Evolutionary conservation across 1,140 invertebrate genomes (phyloP), one percentile per base, ranked within the genome.

Genomic region (Harpegnathos saltator): DNA sequence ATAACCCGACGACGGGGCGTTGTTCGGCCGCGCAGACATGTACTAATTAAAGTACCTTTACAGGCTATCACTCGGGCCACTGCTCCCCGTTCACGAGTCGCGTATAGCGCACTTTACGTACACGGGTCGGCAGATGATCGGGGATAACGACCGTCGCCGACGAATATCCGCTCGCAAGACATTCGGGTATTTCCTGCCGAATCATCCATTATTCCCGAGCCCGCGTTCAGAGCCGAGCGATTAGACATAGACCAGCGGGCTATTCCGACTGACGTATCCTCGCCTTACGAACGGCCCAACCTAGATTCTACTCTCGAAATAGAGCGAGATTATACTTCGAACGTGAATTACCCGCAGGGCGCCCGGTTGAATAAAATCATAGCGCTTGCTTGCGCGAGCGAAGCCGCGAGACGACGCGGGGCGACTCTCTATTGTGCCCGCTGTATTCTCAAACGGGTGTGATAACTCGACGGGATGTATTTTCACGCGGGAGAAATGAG

Each of bases 1-100:
- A 68, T 68, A 78, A 78, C 48, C 33, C 33, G 7, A 7, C 75
- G 22, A 29, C 48, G n/a, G 59, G 33, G 17, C 29, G 63, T 69
- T 78, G 75, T 69, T 78, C 63, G 63, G 29, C 33, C 63, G 38
- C 38, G 52, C 52, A 58, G 75, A 68, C 75, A 54, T 58, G 75
- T 62, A 44, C 63, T 78, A 78, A 78, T 78, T 78, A 78, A 78
- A 78, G 75, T 78, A 56, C 29, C 75, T 68, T 78, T 58, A 69
- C 33, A 69, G n/a, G 62, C 62, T 44, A n/a, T 78, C 62, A 63
- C 50, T 58, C 24, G 29, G 50, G 26, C 24, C 33, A 44, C 11
- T 11, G 12, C 44, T 65, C 15, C n/a, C n/a, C 33, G 50, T 63
- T 78, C 33, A 44, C 33, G 52, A 78, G 38, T 33, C 75, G 44